Conservation (phyloP, 2,797 vertebrate genomes). For the Acanthurus leucopareius region DNA sequence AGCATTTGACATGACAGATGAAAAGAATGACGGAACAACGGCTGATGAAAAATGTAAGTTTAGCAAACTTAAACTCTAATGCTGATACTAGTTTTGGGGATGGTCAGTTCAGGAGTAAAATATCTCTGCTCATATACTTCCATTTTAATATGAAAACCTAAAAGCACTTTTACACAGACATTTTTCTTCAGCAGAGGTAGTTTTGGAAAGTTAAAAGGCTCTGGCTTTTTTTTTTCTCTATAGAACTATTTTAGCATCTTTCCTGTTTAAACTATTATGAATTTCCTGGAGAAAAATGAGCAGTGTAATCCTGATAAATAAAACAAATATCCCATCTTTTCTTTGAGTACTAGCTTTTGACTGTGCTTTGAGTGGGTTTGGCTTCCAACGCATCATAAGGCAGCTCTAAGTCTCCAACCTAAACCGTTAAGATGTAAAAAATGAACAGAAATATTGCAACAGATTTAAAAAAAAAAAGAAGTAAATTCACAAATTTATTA, state of each 20-base stretch:
- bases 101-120: neutral
- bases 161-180: neutral
- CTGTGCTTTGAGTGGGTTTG: neutral
- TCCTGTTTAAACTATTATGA: too few relatives aligned
- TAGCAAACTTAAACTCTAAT: neutral
- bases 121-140: neutral
- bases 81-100: neutral
- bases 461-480: too few relatives aligned
- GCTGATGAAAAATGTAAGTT: constrained; percentile 67
- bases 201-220: neutral
- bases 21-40: constrained; percentile 42
- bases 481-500: too few relatives aligned
- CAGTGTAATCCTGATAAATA: too few relatives aligned
- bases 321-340: neutral
- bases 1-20: constrained; percentile 86
- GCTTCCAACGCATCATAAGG: too few relatives aligned
- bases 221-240: too few relatives aligned
- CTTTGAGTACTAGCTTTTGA: neutral
- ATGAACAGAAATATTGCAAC: too few relatives aligned
- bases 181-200: neutral
- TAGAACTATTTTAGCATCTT: too few relatives aligned
- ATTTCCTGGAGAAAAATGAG: too few relatives aligned
- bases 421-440: too few relatives aligned
- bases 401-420: too few relatives aligned
- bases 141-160: neutral